Percentiles rank a stretch among this genome's conserved stretches.
phyloP scores from a whole-genome alignment of 2,888 invertebrate species.

The Drosophila borealis region DNA sequence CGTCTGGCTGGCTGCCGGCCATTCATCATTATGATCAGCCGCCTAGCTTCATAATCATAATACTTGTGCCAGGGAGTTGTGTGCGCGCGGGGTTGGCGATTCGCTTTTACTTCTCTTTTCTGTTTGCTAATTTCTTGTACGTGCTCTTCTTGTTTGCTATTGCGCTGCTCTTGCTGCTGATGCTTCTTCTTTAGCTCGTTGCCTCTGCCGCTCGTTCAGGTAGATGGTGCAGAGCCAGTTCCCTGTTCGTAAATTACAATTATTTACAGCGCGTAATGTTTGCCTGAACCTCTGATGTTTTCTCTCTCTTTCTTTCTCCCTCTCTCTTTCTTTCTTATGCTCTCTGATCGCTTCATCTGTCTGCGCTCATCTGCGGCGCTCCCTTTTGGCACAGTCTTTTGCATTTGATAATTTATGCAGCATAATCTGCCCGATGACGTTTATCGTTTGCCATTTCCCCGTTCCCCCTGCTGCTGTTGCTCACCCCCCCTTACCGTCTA shows the following conservation, averaged over 20 bases:
- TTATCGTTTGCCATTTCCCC: conserved; percentile 70
- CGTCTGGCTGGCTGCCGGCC: conserved; percentile 48
- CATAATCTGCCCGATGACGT: conserved; percentile 76
- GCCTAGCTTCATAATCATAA: conserved; percentile 69
- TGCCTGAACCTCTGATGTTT: conserved; percentile 23
- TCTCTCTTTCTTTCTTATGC: neutral
- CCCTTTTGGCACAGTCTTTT: conserved; percentile 69
- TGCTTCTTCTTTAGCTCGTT: conserved; percentile 45
- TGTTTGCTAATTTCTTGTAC: conserved; percentile 80
- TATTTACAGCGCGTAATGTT: conserved; percentile 69
- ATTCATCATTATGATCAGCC: conserved; percentile 73
- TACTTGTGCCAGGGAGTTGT: conserved; percentile 17
- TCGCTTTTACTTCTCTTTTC: conserved; percentile 62
- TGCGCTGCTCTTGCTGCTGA: conserved; percentile 31
- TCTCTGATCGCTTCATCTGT: conserved; percentile 9
- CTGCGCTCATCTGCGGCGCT: conserved; percentile 44
- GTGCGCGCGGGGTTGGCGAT: conserved; percentile 49
- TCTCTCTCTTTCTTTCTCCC: neutral
- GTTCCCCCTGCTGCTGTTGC: conserved; percentile 4
- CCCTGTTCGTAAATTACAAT: conserved; percentile 72
- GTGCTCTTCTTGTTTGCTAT: conserved; percentile 72
- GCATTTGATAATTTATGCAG: conserved; percentile 78
- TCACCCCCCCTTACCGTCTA: conserved; percentile 16
- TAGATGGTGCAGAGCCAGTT: conserved; percentile 48
- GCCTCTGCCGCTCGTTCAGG: conserved; percentile 62